Percentiles rank a stretch among this genome's conserved stretches.
Evolutionary conservation across 2,113 vertebrate species (phyloP).

Genomic region (Anser cygnoides): DNA sequence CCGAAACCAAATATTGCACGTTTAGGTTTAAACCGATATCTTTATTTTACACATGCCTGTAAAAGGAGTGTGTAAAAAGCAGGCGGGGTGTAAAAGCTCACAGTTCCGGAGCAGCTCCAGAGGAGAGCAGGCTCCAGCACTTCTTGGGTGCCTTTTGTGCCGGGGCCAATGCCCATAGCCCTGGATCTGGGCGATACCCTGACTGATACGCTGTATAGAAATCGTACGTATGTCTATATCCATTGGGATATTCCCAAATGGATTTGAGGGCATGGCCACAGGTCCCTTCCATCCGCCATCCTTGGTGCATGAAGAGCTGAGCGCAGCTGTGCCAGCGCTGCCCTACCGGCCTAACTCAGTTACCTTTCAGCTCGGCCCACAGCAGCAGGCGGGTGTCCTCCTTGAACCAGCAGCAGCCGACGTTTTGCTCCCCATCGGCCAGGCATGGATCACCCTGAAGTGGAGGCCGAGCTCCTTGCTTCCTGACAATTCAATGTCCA

Average conservation of each 20-base stretch:
- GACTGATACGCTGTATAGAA: neutral
- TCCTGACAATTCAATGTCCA: neutral
- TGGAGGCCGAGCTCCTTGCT: neutral
- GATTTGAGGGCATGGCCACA: neutral
- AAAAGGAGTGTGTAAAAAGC: neutral
- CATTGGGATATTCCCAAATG: neutral
- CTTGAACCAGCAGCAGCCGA: neutral
- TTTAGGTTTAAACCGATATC: neutral
- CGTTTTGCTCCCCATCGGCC: neutral
- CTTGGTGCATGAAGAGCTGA: neutral
- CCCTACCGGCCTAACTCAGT: neutral
- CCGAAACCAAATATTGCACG: neutral
- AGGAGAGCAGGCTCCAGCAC: neutral
- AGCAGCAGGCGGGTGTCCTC: neutral
- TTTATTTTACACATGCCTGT: neutral
- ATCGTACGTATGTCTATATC: accelerated
- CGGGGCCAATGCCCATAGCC: neutral
- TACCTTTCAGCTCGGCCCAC: neutral
- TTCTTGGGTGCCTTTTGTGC: neutral
- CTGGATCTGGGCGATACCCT: neutral
- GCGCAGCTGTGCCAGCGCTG: neutral
- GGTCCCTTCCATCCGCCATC: accelerated
- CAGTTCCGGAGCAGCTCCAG: neutral
- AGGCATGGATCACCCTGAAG: neutral
- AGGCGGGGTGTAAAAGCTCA: neutral